Conservation (phyloP, 2,888 invertebrate genomes). For the Pyralis farinalis region DNA sequence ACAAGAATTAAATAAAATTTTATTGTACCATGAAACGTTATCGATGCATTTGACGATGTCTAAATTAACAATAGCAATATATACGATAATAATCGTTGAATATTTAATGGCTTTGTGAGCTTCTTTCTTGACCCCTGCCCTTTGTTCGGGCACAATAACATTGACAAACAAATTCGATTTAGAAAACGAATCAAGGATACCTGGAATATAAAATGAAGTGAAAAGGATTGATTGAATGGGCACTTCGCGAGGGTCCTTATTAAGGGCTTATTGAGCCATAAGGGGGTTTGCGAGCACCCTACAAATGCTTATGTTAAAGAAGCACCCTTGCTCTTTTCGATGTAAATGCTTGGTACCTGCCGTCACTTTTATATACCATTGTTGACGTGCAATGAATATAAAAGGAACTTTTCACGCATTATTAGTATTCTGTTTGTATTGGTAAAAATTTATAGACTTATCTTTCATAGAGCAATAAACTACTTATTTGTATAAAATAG, state of each 20-base stretch:
- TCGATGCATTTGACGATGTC: conserved; percentile 45
- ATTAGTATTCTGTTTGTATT: conserved; percentile 16
- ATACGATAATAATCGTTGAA: conserved; percentile 58
- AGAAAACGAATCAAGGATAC: conserved; percentile 69
- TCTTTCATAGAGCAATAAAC: neutral
- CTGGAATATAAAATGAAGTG: conserved; percentile 58
- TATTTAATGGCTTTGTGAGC: conserved; percentile 44
- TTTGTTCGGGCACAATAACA: conserved; percentile 53
- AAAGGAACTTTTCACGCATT: conserved; percentile 25
- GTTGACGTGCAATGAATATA: conserved; percentile 24
- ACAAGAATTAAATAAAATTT: conserved; percentile 41
- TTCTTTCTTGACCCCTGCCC: conserved; percentile 48
- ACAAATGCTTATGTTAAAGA: conserved; percentile 49
- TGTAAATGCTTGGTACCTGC: conserved; percentile 56
- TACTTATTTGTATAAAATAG: neutral
- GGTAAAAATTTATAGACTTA: neutral
- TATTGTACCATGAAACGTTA: conserved; percentile 55
- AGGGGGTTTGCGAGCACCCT: conserved; percentile 50
- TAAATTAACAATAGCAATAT: conserved; percentile 53
- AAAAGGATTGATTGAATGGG: conserved; percentile 60
- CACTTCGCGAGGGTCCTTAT: conserved; percentile 61
- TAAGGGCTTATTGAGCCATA: conserved; percentile 70
- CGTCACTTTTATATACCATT: conserved; percentile 31
- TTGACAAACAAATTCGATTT: conserved; percentile 69
- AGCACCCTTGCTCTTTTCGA: conserved; percentile 74